A percentile compares a stretch with the other conserved stretches of the same genome.
These are phyloP conservation scores for Cancer borealis DNA, from an alignment of 2,888 invertebrate genomes.

Conservation along the genomic window DNA sequence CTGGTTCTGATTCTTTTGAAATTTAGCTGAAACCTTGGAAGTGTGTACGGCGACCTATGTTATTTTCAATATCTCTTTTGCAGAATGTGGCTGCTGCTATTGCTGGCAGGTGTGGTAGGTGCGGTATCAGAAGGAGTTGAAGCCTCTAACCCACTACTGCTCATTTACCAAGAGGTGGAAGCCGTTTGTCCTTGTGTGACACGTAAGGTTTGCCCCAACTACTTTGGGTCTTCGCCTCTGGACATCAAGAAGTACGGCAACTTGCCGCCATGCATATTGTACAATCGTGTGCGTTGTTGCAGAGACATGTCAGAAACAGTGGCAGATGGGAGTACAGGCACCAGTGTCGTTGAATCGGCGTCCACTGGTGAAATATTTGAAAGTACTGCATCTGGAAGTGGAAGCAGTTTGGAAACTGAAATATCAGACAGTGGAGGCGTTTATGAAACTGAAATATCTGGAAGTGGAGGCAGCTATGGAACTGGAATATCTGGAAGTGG, in stretches of 20 bases:
- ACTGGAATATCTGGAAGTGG: background rate
- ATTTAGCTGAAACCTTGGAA: no score
- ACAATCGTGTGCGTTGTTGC: conserved; percentile 54
- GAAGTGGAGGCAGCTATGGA: background rate
- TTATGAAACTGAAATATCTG: background rate
- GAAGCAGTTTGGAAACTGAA: background rate
- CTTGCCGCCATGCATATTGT: conserved; percentile 44
- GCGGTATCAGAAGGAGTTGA: background rate
- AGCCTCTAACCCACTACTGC: background rate
- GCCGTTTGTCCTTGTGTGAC: conserved; percentile 44
- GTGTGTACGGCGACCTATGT: background rate
- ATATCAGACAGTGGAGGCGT: background rate
- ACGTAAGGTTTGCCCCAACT: conserved; percentile 1
- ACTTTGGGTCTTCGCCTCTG: conserved; percentile 49
- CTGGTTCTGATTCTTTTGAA: background rate
- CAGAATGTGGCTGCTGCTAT: background rate
- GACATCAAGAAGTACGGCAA: conserved; percentile 50
- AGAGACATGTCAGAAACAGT: background rate
- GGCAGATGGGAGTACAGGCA: background rate
- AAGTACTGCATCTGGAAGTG: background rate
- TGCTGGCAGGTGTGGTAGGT: background rate
- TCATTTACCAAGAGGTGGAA: conserved; percentile 18
- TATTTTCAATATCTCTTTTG: background rate
- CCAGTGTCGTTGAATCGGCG: background rate
- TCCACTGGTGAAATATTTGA: background rate